Percentiles rank a stretch among this genome's conserved stretches.
Conservation (phyloP, 2,888 invertebrate species). For the Oligia latruncula region DNA sequence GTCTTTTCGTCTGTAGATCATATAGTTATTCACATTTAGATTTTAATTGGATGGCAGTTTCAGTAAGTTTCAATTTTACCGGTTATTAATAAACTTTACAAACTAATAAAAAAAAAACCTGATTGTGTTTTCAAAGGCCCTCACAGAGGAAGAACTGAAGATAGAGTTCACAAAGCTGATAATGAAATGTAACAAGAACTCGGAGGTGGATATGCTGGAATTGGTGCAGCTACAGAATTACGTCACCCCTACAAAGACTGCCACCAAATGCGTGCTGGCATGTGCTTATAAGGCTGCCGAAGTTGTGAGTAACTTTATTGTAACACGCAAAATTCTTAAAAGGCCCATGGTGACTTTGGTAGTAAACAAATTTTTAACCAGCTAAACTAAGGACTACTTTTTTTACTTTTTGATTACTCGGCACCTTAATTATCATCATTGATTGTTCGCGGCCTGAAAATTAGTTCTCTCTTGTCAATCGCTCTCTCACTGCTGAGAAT, state of each 20-base stretch:
- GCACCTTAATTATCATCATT: background rate
- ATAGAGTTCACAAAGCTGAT: conserved; percentile 74
- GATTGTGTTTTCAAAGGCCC: conserved; percentile 53
- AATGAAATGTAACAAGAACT: conserved; percentile 78
- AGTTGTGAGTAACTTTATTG: conserved; percentile 72
- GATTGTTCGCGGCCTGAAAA: background rate
- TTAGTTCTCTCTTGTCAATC: background rate
- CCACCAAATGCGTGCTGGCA: conserved; percentile 85
- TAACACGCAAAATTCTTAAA: background rate
- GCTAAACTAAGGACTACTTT: background rate
- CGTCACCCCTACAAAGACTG: conserved; percentile 80
- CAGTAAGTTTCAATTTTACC: background rate
- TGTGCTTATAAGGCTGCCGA: conserved; percentile 84
- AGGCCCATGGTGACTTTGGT: background rate
- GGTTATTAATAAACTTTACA: background rate
- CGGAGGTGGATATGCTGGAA: conserved; percentile 78
- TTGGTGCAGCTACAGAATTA: conserved; percentile 74
- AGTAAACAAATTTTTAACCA: background rate
- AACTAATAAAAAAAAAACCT: background rate
- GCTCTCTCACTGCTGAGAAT: background rate
- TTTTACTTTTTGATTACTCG: no score
- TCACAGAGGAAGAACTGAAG: conserved; percentile 82
- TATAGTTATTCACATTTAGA: background rate
- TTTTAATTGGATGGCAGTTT: background rate
- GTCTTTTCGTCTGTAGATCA: background rate